phyloP scores from a whole-genome alignment of 1,140 invertebrate genomes.

The Pseudomyrmex pallidus region DNA sequence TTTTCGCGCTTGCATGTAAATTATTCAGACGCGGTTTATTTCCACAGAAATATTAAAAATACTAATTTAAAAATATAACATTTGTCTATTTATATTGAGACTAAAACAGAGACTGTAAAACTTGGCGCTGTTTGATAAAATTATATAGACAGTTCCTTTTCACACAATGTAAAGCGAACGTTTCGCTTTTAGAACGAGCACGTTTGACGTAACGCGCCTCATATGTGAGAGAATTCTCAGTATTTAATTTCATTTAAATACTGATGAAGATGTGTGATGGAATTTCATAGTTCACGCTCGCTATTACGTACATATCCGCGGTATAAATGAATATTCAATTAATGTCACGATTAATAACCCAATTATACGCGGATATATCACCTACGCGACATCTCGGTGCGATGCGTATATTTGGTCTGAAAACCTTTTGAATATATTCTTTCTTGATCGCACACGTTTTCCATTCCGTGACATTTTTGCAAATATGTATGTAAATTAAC shows the following conservation, averaged over 20 bases:
- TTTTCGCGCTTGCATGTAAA: too few relatives aligned
- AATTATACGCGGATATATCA: constrained; percentile 14
- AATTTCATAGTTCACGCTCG: neutral
- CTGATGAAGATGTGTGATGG: neutral
- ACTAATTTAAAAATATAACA: too few relatives aligned
- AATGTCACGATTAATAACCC: constrained; percentile 2
- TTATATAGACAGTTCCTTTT: too few relatives aligned
- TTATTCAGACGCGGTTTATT: too few relatives aligned
- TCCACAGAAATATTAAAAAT: too few relatives aligned
- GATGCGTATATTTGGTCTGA: neutral
- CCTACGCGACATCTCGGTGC: neutral
- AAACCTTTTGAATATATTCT: constrained; percentile 18
- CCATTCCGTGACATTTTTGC: constrained; percentile 4
- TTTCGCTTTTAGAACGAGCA: too few relatives aligned
- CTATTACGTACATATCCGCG: neutral
- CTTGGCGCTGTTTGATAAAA: too few relatives aligned
- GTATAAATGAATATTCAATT: constrained; percentile 40
- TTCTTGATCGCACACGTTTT: neutral
- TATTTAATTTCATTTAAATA: neutral
- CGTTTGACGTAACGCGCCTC: too few relatives aligned
- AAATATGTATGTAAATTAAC: constrained; percentile 21
- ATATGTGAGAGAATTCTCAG: neutral
- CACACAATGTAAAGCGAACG: too few relatives aligned
- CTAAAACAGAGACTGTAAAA: too few relatives aligned
- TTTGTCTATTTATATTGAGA: too few relatives aligned